Evolutionary conservation across 1,140 invertebrate species (phyloP).

Genomic region (Bombus picipes): DNA sequence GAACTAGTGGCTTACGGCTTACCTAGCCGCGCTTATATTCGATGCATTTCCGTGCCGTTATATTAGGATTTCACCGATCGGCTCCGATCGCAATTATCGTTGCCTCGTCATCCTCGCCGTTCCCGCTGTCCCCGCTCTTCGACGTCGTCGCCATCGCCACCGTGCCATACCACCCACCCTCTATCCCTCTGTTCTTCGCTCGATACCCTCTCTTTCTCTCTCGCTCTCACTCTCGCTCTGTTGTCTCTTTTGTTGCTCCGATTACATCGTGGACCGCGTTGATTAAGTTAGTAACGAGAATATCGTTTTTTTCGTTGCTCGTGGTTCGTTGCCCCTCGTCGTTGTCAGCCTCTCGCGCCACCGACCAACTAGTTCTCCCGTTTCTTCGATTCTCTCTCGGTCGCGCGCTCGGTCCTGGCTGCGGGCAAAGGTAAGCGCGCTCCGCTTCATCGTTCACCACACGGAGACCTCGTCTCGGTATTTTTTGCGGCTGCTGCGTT

Average conservation of each 20-base stretch:
- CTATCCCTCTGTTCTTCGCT: conserved; percentile 41
- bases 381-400: background rate
- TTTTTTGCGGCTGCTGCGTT: background rate
- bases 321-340: background rate
- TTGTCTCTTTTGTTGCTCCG: conserved; percentile 50
- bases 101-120: conserved; percentile 49
- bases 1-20: conserved; percentile 65
- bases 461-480: background rate
- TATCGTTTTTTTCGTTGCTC: background rate
- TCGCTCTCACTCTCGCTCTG: background rate
- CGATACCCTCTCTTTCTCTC: conserved; percentile 30
- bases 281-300: conserved; percentile 41
- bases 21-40: conserved; percentile 67
- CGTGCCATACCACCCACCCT: background rate
- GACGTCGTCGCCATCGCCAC: conserved; percentile 14
- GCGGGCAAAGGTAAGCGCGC: background rate
- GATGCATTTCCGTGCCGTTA: conserved; percentile 71
- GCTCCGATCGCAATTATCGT: conserved; percentile 68
- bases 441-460: background rate
- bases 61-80: conserved; percentile 78
- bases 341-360: background rate
- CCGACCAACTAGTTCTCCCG: background rate
- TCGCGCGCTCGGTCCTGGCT: too few relatives aligned
- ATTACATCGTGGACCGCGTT: conserved; percentile 30
- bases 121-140: conserved; percentile 26